A percentile compares a stretch with the other conserved stretches of the same genome.
Evolutionary conservation across 2,888 invertebrate species (phyloP).

Genomic region (Nesidiocoris tenuis): DNA sequence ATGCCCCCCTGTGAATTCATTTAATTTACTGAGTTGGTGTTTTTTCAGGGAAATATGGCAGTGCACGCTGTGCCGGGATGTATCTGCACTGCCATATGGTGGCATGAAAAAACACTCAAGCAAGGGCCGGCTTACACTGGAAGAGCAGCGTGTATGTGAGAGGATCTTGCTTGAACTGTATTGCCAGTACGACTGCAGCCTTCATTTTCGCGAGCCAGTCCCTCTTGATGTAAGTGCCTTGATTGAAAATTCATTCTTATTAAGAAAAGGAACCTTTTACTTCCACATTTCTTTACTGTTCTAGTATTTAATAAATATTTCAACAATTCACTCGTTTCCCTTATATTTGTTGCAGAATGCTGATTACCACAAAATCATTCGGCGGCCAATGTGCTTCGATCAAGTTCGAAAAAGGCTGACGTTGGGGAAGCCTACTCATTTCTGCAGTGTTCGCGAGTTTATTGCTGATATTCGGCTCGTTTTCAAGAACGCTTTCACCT

Average conservation of each 20-base stretch:
- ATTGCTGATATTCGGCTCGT: constrained; percentile 79
- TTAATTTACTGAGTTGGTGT: too few species aligned
- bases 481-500: constrained; percentile 83
- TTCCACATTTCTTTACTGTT: background rate
- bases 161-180: constrained; percentile 84
- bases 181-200: constrained; percentile 86
- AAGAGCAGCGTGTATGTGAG: constrained; percentile 71
- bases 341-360: constrained; percentile 61
- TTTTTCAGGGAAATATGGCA: constrained; percentile 80
- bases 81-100: constrained; percentile 53
- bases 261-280: too few species aligned
- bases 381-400: constrained; percentile 82
- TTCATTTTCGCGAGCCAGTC: constrained; percentile 83
- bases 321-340: too few species aligned
- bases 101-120: constrained; percentile 22
- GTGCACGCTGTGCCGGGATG: constrained; percentile 84
- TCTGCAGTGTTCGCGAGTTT: constrained; percentile 72
- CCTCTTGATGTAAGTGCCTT: constrained; percentile 68
- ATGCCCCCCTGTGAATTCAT: too few species aligned
- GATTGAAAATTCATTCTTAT: too few species aligned
- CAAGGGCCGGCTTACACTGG: constrained; percentile 43
- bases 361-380: constrained; percentile 69
- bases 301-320: background rate
- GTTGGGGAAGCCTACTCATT: constrained; percentile 63
- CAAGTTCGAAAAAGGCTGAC: constrained; percentile 72